Evolutionary conservation across 2,113 vertebrate genomes (phyloP).

Genomic region (Lycocorax pyrrhopterus): DNA sequence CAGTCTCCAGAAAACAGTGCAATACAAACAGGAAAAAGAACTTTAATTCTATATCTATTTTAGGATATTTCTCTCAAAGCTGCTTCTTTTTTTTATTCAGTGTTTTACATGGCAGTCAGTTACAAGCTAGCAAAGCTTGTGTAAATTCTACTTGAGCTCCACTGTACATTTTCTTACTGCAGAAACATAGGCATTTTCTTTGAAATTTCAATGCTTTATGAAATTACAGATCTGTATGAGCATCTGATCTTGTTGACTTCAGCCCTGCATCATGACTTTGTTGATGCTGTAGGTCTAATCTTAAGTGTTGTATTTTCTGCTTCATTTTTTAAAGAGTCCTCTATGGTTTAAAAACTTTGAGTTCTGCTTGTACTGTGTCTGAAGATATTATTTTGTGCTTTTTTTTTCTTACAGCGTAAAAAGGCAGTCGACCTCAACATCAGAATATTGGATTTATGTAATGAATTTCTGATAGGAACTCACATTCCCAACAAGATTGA

Average conservation of each 20-base stretch:
- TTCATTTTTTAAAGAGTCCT: neutral
- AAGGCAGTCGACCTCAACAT: constrained; percentile 88
- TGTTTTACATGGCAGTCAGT: neutral
- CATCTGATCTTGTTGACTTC: neutral
- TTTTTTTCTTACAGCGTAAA: constrained; percentile 75
- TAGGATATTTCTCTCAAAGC: neutral
- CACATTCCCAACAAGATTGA: constrained; percentile 88
- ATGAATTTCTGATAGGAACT: constrained; percentile 83
- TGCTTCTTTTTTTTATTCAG: neutral
- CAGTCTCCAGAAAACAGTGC: neutral
- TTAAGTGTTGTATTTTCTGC: neutral
- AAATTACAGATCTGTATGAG: neutral
- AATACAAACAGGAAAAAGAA: neutral
- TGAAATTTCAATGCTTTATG: neutral
- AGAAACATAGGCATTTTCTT: neutral
- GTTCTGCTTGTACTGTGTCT: neutral
- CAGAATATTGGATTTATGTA: constrained; percentile 88
- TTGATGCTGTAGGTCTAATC: neutral
- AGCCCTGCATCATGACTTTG: neutral
- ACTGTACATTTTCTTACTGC: neutral
- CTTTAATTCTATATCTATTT: neutral
- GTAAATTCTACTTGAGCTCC: neutral
- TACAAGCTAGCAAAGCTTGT: neutral
- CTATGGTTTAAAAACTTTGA: neutral
- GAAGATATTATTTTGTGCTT: neutral